A percentile compares a stretch with the other conserved stretches of the same genome.
These are phyloP conservation scores for Zhuqinia jingwanae DNA, from an alignment of 2,888 invertebrate genomes.

Conservation along the genomic window DNA sequence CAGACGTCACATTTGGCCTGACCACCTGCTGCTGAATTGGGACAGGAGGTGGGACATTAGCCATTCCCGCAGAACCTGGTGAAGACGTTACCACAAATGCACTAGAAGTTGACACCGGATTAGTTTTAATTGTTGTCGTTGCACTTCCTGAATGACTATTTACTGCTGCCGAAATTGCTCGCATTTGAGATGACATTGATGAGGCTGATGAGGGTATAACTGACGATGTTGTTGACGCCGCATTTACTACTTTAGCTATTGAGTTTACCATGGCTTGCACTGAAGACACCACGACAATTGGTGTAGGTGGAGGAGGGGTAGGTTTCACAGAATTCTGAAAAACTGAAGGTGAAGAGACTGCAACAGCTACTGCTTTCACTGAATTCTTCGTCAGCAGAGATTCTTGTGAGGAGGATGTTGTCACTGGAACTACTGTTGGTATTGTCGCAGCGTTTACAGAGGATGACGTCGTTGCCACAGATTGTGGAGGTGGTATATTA, in stretches of 20 bases:
- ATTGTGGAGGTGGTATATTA: background rate
- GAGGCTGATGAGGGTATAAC: background rate
- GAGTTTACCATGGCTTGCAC: constrained; percentile 38
- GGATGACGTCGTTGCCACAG: background rate
- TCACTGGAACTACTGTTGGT: background rate
- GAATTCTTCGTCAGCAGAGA: constrained; percentile 42
- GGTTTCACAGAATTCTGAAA: constrained; percentile 33
- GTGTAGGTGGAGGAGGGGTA: constrained; percentile 83
- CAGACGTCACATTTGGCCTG: constrained; percentile 35
- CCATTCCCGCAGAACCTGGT: background rate
- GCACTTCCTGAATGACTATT: constrained; percentile 40
- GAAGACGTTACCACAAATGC: constrained; percentile 36
- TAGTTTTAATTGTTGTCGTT: constrained; percentile 1
- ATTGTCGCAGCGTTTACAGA: background rate
- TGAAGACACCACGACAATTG: constrained; percentile 81
- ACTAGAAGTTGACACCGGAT: constrained; percentile 49
- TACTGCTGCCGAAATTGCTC: background rate
- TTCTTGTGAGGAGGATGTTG: background rate
- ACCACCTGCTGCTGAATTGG: constrained; percentile 6
- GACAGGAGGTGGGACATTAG: constrained; percentile 14
- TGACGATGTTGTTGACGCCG: constrained; percentile 13
- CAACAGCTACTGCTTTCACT: constrained; percentile 27
- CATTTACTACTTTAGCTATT: constrained; percentile 26
- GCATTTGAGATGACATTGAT: background rate
- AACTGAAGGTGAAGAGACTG: constrained; percentile 34